phyloP scores from a whole-genome alignment of 2,888 invertebrate genomes.

The Cheilosia pagana region DNA sequence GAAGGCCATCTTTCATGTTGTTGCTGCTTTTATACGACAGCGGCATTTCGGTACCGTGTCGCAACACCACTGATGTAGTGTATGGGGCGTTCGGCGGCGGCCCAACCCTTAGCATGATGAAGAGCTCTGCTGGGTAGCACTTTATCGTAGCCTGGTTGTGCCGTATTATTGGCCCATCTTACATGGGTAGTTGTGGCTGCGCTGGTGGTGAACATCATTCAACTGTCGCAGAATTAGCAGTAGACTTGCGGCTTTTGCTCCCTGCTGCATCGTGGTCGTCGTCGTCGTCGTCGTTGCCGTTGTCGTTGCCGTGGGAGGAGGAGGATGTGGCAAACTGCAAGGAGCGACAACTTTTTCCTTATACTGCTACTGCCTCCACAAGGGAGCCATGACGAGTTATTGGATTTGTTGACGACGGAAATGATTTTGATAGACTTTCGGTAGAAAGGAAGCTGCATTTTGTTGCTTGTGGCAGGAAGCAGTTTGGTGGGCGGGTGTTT shows the following conservation, averaged over 20 bases:
- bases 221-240: constrained; percentile 73
- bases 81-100: neutral
- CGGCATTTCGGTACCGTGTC: constrained; percentile 37
- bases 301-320: constrained; percentile 7
- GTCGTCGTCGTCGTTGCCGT: neutral
- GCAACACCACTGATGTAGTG: constrained; percentile 17
- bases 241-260: constrained; percentile 73
- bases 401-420: constrained; percentile 75
- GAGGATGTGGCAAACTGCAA: constrained; percentile 39
- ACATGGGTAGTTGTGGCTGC: constrained; percentile 56
- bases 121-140: constrained; percentile 39
- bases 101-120: constrained; percentile 50
- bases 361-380: constrained; percentile 29
- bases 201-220: constrained; percentile 65
- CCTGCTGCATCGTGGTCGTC: constrained; percentile 23
- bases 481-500: constrained; percentile 39
- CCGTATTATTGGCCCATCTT: constrained; percentile 63
- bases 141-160: constrained; percentile 36
- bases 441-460: constrained; percentile 61
- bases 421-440: constrained; percentile 75
- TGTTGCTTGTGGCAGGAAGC: constrained; percentile 66
- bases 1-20: constrained; percentile 70
- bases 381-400: constrained; percentile 72
- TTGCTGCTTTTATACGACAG: constrained; percentile 60
- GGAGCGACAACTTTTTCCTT: constrained; percentile 18